Conservation (phyloP, 2,888 invertebrate genomes). For the Hypena proboscidalis region DNA sequence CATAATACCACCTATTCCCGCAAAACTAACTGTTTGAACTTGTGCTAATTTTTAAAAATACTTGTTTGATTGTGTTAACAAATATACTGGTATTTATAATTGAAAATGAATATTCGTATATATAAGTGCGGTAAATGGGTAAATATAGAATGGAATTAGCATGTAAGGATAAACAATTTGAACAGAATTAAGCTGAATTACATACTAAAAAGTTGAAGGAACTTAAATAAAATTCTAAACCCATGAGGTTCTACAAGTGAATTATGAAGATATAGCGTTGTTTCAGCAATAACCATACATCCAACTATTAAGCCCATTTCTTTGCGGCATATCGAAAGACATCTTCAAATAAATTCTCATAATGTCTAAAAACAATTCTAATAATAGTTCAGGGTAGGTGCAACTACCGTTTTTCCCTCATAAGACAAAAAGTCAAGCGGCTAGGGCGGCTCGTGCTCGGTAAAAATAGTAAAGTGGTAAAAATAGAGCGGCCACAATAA, state of each 20-base stretch:
- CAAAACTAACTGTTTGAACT: conserved; percentile 6
- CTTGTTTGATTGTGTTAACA: too few relatives aligned
- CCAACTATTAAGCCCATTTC: conserved; percentile 36
- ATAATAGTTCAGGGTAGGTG: conserved; percentile 51
- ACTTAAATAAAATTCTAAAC: too few relatives aligned
- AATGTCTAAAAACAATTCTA: conserved; percentile 50
- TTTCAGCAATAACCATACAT: conserved; percentile 24
- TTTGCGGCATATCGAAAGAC: conserved; percentile 37
- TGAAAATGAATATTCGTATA: too few relatives aligned
- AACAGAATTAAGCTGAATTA: too few relatives aligned
- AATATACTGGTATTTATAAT: too few relatives aligned
- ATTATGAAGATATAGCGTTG: too few relatives aligned
- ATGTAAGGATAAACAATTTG: too few relatives aligned
- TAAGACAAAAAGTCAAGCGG: conserved; percentile 63
- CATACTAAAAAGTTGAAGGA: too few relatives aligned
- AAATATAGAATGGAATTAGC: too few relatives aligned
- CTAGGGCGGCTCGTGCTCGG: conserved; percentile 75
- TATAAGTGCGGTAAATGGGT: too few relatives aligned
- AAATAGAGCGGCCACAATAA: conserved; percentile 78
- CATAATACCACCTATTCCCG: conserved; percentile 1
- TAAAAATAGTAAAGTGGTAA: conserved; percentile 75
- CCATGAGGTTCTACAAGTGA: too few relatives aligned
- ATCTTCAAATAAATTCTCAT: conserved; percentile 40
- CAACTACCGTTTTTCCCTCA: conserved; percentile 50
- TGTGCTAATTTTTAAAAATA: conserved; percentile 1